Evolutionary conservation across 2,888 invertebrate species (phyloP).

Genomic region (Acronicta alni): DNA sequence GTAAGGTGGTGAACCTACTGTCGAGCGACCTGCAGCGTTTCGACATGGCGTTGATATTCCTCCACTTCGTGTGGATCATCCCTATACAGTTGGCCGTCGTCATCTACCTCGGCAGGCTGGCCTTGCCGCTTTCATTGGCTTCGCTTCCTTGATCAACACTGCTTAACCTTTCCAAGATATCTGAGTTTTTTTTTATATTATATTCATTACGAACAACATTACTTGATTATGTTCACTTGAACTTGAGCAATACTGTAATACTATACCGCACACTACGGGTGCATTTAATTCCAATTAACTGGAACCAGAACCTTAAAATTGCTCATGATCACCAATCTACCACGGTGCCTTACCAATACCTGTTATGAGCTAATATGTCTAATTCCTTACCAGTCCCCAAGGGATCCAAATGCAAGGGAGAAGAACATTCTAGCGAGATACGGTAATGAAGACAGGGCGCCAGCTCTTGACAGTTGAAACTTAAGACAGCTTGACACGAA

Average conservation of each 20-base stretch:
- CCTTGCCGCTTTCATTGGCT: conserved; percentile 91
- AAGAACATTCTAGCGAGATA: conserved; percentile 92
- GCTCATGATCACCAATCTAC: too few relatives aligned
- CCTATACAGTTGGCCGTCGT: conserved; percentile 91
- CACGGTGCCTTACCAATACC: too few relatives aligned
- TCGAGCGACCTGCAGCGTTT: conserved; percentile 96
- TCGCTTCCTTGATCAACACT: conserved; percentile 91
- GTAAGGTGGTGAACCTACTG: conserved; percentile 96
- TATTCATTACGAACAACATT: not conserved
- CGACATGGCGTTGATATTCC: conserved; percentile 92
- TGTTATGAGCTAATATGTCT: not conserved
- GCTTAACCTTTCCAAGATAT: conserved; percentile 94
- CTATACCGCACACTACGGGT: too few relatives aligned
- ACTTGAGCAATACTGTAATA: too few relatives aligned
- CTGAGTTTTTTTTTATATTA: not conserved
- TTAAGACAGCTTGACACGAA: conserved; percentile 93
- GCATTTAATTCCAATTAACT: too few relatives aligned
- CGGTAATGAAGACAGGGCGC: conserved; percentile 91
- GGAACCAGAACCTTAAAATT: too few relatives aligned
- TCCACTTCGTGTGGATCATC: conserved; percentile 95
- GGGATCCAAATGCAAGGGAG: conserved; percentile 92
- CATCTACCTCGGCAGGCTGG: conserved; percentile 92
- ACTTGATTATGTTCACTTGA: too few relatives aligned
- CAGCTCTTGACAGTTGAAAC: conserved; percentile 92
- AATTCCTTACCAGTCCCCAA: conserved; percentile 89